A percentile compares a stretch with the other conserved stretches of the same genome.
These are phyloP conservation scores for Elgaria multicarinata DNA, from an alignment of 2,113 vertebrate genomes.

Conservation along the genomic window DNA sequence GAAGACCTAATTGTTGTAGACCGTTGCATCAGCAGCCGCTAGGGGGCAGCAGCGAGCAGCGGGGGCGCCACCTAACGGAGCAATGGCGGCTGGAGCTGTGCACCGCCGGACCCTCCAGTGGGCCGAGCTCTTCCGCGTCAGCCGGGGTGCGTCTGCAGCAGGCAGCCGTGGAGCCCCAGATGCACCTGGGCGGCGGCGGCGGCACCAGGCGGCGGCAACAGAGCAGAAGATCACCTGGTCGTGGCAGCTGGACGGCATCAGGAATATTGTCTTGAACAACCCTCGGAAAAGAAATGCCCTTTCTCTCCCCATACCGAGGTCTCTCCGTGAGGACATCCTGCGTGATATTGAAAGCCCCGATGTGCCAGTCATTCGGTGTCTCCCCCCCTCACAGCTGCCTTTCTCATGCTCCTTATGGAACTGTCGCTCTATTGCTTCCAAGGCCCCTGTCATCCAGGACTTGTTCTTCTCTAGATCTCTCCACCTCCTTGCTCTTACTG, in stretches of 20 bases:
- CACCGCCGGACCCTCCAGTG: neutral
- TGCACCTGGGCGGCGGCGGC: neutral
- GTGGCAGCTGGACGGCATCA: constrained; percentile 77
- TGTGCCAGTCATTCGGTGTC: constrained; percentile 91
- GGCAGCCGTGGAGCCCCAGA: constrained; percentile 12
- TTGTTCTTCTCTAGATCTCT: no score
- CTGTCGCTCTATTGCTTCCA: no score
- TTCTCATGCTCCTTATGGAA: no score
- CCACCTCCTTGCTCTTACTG: no score
- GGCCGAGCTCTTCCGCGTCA: neutral
- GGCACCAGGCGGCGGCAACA: neutral
- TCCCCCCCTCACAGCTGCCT: no score
- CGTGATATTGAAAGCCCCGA: constrained; percentile 79
- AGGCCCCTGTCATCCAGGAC: no score
- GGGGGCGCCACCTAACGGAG: neutral
- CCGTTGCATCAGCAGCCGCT: neutral
- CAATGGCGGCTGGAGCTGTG: constrained; percentile 26
- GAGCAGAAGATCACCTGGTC: constrained; percentile 40
- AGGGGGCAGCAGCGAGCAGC: neutral
- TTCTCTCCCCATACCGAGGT: constrained; percentile 89
- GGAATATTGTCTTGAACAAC: constrained; percentile 87
- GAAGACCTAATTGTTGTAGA: no score
- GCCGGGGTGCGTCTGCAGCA: neutral
- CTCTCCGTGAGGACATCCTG: constrained; percentile 85
- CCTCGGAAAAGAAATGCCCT: constrained; percentile 88